phyloP scores from a whole-genome alignment of 2,797 vertebrate species.

The Enoplosus armatus region DNA sequence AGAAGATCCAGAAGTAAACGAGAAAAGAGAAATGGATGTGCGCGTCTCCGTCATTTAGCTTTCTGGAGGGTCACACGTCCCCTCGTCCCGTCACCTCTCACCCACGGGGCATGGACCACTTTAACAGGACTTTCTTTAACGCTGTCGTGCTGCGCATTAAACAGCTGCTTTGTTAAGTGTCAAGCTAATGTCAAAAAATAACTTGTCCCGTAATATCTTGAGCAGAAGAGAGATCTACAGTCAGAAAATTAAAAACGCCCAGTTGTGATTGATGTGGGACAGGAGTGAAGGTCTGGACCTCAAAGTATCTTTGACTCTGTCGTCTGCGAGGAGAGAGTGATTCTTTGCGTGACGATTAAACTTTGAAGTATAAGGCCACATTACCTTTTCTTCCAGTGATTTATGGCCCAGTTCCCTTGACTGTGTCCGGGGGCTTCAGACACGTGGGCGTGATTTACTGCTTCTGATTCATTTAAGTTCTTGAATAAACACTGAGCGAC shows the following conservation, averaged over 20 bases:
- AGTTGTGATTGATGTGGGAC: conserved; percentile 69
- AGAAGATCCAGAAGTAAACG: neutral
- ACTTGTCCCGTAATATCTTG: conserved; percentile 37
- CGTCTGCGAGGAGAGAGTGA: conserved; percentile 67
- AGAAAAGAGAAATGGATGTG: neutral
- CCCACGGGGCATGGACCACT: neutral
- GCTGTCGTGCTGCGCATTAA: neutral
- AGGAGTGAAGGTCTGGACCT: conserved; percentile 79
- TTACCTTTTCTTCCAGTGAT: conserved; percentile 79
- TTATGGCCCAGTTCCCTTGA: conserved; percentile 83
- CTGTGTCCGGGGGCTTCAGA: conserved; percentile 61
- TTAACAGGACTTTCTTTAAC: conserved; percentile 60
- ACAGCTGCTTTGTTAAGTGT: conserved; percentile 70
- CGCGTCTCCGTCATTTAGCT: neutral
- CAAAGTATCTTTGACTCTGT: conserved; percentile 65
- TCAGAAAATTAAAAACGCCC: conserved; percentile 68
- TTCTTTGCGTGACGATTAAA: conserved; percentile 77
- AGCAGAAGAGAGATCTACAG: conserved; percentile 43
- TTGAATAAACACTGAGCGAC: conserved; percentile 71
- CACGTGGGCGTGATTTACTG: conserved; percentile 59
- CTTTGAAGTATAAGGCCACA: conserved; percentile 78
- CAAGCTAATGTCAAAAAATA: conserved; percentile 80
- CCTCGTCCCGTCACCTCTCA: conserved; percentile 11
- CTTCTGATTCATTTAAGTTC: conserved; percentile 70
- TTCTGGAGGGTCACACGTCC: neutral